Base-by-base conservation (phyloP, 2,113 vertebrate genomes). In the Pelvicachromis taeniatus region DNA sequence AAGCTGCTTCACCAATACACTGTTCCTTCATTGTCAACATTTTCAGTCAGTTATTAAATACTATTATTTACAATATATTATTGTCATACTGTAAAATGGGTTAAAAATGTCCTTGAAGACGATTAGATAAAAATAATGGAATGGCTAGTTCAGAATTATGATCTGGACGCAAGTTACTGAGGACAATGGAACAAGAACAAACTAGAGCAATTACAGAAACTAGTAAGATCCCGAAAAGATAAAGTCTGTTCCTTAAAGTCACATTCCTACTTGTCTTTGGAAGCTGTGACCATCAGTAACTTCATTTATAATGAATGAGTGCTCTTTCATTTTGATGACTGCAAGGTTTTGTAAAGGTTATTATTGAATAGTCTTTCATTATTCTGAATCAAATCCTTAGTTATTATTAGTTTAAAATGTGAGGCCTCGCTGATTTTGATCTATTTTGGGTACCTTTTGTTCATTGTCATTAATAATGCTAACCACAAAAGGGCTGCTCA, bases 401-500 rank as follows among this genome's bases (percentile, higher is more conserved):
- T 50, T 31, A 26, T 48, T 70, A 40, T 29, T 29, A 10, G 40
- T 48, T 45, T 73, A 17, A 17, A 48, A 2, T 17, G 2, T 73
- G 3, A 73, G 23, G 21, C 21, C 21, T 55, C 8, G 10, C n/a
- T 0, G 52, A 33, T 55, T 53, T 78, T 48, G 19, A 78, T 55
- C 33, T 38, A 0, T 77, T 40, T 59, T 59, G 13, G 7, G 29
- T 48, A 48, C 6, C 4, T 48, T 48, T 3, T 48, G 14, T 48
- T 48, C 45, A 16, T 48, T 73, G 40, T 48, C 3, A 48, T 73
- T 48, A 48, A 29, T 73, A 73, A 19, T 19, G 5, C 23, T 29
- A 73, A 56, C 77, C 0, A 55, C 21, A 4, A 10, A 40, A 54
- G 3, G 0, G 14, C 29, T 35, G 19, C 0, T 77, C 19, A 8